Base-by-base conservation (phyloP, 2,113 vertebrate genomes). In the Ammodytes marinus region DNA sequence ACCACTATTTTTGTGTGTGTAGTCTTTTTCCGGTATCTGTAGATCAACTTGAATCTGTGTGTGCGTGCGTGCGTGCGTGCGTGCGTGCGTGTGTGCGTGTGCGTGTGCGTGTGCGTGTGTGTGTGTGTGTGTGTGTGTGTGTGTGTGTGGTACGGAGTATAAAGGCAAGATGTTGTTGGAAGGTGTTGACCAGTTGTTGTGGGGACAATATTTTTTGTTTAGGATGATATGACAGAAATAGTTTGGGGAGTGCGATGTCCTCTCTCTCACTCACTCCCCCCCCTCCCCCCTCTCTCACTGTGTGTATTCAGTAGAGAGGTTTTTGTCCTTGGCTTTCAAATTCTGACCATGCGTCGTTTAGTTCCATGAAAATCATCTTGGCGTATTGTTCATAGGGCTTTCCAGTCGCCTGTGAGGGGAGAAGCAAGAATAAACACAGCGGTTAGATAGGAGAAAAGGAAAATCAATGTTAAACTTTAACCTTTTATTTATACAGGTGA, bases 341-440 rank as follows among this genome's bases (percentile, higher is more conserved):
- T 96, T 99, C 99, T 93, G 99, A 99, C 99, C 99, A 99, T 90
- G 99, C 99, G 76, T 99, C 98, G 27, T 99, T 99, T 70, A 99
- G 93, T 94, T 99, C 99, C 97, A 99, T 99, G 95, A 99, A 99
- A 94, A 99, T 99, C 99, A 99, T 99, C 96, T 99, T 99, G 96
- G 99, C 99, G 84, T 99, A 99, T 92, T 99, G 99, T 97, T 99
- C 99, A 85, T 99, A 99, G 9, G 98, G 97, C 92, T 99, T 96
- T 80, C 98, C 99, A 2, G 99, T 99, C 10, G 99, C 99, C 99
- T 99, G 85, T 7, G 40, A 52, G 63, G 40, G 69, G 68, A 35
- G 11, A 85, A 11, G 8, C 40, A 83, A 15, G 78, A 12, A 53
- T 50, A 63, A 75, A 65, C 55, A 4, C 53, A 54, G 27, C 27